Conservation (phyloP, 2,888 invertebrate genomes). For the Philopedon plagiatum region DNA sequence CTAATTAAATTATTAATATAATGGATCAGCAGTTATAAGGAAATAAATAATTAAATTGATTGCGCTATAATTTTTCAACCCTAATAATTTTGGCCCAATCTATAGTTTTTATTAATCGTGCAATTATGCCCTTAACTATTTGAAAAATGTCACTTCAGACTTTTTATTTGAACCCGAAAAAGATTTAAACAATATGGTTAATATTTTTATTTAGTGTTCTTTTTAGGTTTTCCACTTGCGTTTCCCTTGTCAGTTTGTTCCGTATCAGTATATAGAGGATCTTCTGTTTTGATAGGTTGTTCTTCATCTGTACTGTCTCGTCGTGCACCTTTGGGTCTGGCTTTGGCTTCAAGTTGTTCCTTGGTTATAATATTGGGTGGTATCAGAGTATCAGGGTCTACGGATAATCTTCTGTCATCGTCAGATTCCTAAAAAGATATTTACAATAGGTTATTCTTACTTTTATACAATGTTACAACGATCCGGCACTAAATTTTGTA, state of each 20-base stretch:
- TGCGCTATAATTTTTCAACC: no score
- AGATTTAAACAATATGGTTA: slow-evolving; percentile 1
- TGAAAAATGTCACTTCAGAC: no score
- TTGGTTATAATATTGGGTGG: slow-evolving; percentile 49
- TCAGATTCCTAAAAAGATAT: slow-evolving; percentile 41
- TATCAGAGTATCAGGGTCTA: slow-evolving; percentile 42
- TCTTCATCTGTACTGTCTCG: slow-evolving; percentile 46
- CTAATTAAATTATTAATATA: no score
- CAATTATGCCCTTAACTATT: neutral
- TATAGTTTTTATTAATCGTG: no score
- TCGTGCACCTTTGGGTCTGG: slow-evolving; percentile 33
- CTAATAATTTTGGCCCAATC: no score
- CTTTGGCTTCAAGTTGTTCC: slow-evolving; percentile 44
- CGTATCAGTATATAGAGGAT: slow-evolving; percentile 10
- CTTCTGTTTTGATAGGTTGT: slow-evolving; percentile 37
- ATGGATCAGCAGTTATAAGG: no score
- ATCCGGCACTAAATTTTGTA: no score
- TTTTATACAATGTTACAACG: no score
- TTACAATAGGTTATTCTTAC: neutral
- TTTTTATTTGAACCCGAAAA: no score
- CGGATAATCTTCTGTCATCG: slow-evolving; percentile 39
- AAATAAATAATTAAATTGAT: no score
- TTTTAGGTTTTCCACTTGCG: slow-evolving; percentile 21
- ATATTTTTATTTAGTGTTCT: neutral
- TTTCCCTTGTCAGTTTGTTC: slow-evolving; percentile 28